Evolutionary conservation across 1,140 invertebrate species (phyloP).

Genomic region (Zaprionus africanus): DNA sequence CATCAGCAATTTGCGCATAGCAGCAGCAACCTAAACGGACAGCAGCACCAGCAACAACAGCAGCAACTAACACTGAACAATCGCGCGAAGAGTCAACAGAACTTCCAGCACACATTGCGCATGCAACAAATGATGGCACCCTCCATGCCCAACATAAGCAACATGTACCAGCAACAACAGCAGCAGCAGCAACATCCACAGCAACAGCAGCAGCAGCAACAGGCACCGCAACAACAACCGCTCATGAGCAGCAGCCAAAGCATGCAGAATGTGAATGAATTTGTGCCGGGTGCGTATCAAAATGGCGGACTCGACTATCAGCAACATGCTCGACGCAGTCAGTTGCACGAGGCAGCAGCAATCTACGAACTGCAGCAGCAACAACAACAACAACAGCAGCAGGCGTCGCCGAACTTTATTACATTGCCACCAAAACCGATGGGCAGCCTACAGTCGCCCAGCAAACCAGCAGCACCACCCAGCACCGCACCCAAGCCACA

Average conservation of each 20-base stretch:
- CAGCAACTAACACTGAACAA: constrained; percentile 73
- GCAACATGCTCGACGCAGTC: constrained; percentile 71
- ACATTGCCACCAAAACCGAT: constrained; percentile 74
- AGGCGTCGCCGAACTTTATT: constrained; percentile 73
- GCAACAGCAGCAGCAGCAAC: constrained; percentile 48
- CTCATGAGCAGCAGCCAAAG: constrained; percentile 79
- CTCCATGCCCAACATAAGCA: constrained; percentile 84
- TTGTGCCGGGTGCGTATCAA: constrained; percentile 54
- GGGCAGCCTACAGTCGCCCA: constrained; percentile 71
- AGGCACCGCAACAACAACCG: constrained; percentile 38
- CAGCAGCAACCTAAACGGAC: constrained; percentile 66
- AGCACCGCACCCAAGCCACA: constrained; percentile 83
- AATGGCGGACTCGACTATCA: constrained; percentile 70
- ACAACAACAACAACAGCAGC: constrained; percentile 61
- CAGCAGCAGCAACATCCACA: constrained; percentile 50
- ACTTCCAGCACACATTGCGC: constrained; percentile 79
- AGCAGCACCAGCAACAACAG: constrained; percentile 61
- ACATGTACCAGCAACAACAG: constrained; percentile 79
- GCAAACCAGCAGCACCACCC: constrained; percentile 69
- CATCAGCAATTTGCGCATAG: constrained; percentile 71
- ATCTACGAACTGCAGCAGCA: constrained; percentile 75
- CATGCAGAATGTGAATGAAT: constrained; percentile 84
- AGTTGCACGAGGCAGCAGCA: constrained; percentile 64
- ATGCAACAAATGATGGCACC: constrained; percentile 84
- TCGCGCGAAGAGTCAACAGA: constrained; percentile 72